These are phyloP conservation scores for Sebastes iracundus DNA, from an alignment of 2,797 vertebrate species.

Conservation along the genomic window DNA sequence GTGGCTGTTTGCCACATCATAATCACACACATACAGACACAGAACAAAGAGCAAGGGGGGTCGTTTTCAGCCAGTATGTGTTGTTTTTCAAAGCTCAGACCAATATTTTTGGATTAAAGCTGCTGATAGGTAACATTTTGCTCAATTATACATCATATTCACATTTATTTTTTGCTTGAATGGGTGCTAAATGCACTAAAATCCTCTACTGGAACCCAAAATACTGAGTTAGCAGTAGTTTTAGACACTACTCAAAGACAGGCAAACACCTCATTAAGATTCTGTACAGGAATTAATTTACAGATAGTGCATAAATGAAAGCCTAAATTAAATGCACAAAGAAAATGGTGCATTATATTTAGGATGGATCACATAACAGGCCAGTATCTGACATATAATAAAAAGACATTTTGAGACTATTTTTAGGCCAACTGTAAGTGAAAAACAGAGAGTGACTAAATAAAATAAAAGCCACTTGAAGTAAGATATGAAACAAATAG, in stretches of 20 bases:
- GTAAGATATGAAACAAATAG: slow-evolving; percentile 8
- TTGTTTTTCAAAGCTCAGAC: background rate
- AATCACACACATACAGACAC: slow-evolving; percentile 38
- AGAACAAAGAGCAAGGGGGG: slow-evolving; percentile 26
- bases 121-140: background rate
- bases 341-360: background rate
- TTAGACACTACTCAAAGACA: background rate
- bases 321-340: background rate
- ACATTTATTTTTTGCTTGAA: background rate
- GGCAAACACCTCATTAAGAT: background rate
- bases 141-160: background rate
- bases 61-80: background rate
- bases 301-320: background rate
- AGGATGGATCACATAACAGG: background rate
- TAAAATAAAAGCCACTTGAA: slow-evolving; percentile 9
- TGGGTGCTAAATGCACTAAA: background rate
- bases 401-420: background rate
- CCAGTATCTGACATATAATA: background rate
- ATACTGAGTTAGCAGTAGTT: background rate
- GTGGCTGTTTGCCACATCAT: slow-evolving; percentile 46
- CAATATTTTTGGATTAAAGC: background rate
- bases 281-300: background rate
- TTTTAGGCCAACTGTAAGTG: background rate
- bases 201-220: background rate
- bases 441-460: background rate